A percentile compares a stretch with the other conserved stretches of the same genome.
Conservation (phyloP, 2,888 invertebrate species). For the Schrankia costaestrigalis region DNA sequence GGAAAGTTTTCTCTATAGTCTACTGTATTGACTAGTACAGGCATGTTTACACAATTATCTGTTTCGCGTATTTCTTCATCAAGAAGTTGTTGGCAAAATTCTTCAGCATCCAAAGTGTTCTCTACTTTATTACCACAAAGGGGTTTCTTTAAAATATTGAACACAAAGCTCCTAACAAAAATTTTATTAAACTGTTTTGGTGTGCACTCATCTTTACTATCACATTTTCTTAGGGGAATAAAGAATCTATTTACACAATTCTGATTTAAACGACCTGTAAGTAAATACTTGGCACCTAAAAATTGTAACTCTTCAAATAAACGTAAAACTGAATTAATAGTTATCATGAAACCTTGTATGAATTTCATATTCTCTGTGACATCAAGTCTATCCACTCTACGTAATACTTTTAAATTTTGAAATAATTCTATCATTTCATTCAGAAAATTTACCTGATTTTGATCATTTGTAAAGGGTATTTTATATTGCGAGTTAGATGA, state of each 20-base stretch:
- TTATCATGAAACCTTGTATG: conserved; percentile 31
- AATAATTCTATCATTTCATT: conserved; percentile 29
- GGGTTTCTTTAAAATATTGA: conserved; percentile 21
- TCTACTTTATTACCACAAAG: conserved; percentile 6
- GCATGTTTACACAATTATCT: conserved; percentile 2
- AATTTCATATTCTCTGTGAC: conserved; percentile 29
- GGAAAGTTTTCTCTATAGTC: conserved; percentile 21
- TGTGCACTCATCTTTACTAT: conserved; percentile 14
- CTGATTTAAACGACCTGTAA: conserved; percentile 18
- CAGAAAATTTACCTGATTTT: conserved; percentile 24
- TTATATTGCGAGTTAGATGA: conserved; percentile 16
- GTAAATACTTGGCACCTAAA: conserved; percentile 15
- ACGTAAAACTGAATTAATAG: conserved; percentile 29
- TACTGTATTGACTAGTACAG: conserved; percentile 17
- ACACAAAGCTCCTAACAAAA: conserved; percentile 19
- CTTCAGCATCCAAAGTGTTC: conserved; percentile 10
- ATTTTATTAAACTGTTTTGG: conserved; percentile 13
- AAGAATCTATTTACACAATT: conserved; percentile 13
- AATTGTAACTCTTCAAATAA: conserved; percentile 28
- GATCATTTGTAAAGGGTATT: conserved; percentile 24
- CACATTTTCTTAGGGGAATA: conserved; percentile 1
- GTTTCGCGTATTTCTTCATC: conserved; percentile 8
- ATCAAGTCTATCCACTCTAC: conserved; percentile 23
- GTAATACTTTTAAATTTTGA: conserved; percentile 29
- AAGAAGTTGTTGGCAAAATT: conserved; percentile 11